A percentile compares a stretch with the other conserved stretches of the same genome.
phyloP scores from a whole-genome alignment of 2,888 invertebrate species.

The Torymus auratus region DNA sequence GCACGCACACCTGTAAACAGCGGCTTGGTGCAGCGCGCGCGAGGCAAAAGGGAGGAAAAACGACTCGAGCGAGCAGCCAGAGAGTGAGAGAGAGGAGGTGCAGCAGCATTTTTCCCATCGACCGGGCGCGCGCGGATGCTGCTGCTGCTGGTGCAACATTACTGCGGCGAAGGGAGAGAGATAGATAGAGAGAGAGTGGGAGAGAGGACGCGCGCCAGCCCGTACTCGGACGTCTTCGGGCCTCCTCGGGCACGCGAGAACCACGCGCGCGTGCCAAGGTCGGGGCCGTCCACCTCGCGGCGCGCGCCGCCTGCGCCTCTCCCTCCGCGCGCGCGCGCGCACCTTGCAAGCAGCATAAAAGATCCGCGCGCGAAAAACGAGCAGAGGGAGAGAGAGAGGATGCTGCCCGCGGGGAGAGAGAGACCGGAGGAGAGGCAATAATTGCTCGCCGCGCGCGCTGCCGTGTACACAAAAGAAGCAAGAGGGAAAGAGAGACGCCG shows the following conservation, averaged over 20 bases:
- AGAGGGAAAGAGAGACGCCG: background rate
- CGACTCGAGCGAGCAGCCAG: background rate
- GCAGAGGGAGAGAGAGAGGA: background rate
- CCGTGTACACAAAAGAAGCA: slow-evolving; percentile 21
- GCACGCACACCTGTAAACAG: slow-evolving; percentile 52
- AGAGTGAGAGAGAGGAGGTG: slow-evolving; percentile 11
- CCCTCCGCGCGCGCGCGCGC: slow-evolving; percentile 16
- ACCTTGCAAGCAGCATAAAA: slow-evolving; percentile 41
- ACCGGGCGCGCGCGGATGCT: background rate
- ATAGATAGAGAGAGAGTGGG: background rate
- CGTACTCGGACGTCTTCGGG: slow-evolving; percentile 64
- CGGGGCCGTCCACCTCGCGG: slow-evolving; percentile 70
- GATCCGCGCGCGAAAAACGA: slow-evolving; percentile 36
- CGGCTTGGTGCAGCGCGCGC: slow-evolving; percentile 6
- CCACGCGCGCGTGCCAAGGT: slow-evolving; percentile 73
- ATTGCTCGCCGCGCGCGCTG: slow-evolving; percentile 50
- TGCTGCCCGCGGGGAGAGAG: background rate
- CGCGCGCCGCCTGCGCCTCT: slow-evolving; percentile 17
- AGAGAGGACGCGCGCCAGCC: slow-evolving; percentile 47
- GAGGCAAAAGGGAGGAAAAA: slow-evolving; percentile 7
- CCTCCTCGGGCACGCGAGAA: slow-evolving; percentile 69
- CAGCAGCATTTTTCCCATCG: slow-evolving; percentile 40
- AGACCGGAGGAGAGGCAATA: slow-evolving; percentile 24
- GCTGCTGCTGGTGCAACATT: slow-evolving; percentile 2
- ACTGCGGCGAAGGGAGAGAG: background rate